A percentile compares a stretch with the other conserved stretches of the same genome.
Evolutionary conservation across 2,113 vertebrate species (phyloP).

Genomic region (Melanerpes aurifrons): DNA sequence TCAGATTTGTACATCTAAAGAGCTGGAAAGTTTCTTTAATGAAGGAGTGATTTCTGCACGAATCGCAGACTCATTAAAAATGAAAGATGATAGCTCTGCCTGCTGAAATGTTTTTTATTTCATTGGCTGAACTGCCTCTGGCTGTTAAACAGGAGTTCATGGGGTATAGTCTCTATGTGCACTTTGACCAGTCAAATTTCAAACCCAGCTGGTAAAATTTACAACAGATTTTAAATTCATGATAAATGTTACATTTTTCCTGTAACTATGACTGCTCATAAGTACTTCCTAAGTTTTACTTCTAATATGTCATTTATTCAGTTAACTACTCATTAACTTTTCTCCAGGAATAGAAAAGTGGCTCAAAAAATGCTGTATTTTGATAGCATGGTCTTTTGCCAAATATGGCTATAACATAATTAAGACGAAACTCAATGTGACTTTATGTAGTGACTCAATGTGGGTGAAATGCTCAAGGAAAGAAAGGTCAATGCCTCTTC

Average conservation of each 20-base stretch:
- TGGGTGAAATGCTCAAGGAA: constrained; percentile 23
- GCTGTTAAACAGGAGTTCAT: not conserved
- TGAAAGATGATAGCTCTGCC: not conserved
- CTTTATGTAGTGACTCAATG: constrained; percentile 28
- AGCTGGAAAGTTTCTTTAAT: not conserved
- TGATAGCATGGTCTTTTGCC: not conserved
- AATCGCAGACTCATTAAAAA: not conserved
- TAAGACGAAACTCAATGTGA: constrained; percentile 26
- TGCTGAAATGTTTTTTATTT: not conserved
- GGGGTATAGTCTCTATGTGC: not conserved
- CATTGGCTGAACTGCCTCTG: not conserved
- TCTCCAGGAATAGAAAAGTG: not conserved
- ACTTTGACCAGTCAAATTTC: not conserved
- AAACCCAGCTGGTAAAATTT: not conserved
- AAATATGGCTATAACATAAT: not conserved
- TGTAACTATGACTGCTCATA: not conserved
- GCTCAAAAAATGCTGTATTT: not conserved
- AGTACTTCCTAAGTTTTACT: not conserved
- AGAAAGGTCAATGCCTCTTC: constrained; percentile 17
- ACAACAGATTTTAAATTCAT: not conserved
- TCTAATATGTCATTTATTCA: not conserved
- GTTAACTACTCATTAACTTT: not conserved
- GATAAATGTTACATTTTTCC: not conserved
- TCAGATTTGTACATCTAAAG: not conserved
- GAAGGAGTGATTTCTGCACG: not conserved